Base-by-base conservation (phyloP, 2,113 vertebrate genomes). In the Prionailurus bengalensis region DNA sequence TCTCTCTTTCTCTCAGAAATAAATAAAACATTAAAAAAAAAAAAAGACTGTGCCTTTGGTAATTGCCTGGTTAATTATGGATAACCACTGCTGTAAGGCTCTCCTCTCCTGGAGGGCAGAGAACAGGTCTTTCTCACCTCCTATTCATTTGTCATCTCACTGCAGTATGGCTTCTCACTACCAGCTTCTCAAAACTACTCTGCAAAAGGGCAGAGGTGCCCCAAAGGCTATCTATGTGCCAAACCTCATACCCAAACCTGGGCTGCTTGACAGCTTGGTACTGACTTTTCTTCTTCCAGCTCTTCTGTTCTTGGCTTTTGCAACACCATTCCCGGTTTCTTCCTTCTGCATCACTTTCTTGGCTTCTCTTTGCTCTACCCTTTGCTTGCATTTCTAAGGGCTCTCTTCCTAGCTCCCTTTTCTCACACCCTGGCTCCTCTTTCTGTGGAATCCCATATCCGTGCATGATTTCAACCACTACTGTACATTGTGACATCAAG, bases 211-310 rank as follows among this genome's bases (percentile, higher is more conserved):
- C 68, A 45, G 31, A 68, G 13, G 3, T 19, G 45, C 70, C 7
- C 93, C 1, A 2, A 33, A 33, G n/a, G 1, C 29, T 1, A 15
- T 51, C 21, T 25, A 31, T 4, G 55, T 31, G 31, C 63, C 70
- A 31, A 33, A 25, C 9, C 15, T 11, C 4, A 4, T 8, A 27
- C 33, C 39, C 0, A 4, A 11, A 25, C 58, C 27, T 23, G 4
- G 0, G 16, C 4, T n/a, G 3, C 13, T 5, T 33, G 21, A 45
- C 15, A 36, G 8, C n/a, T 19, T 1, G 2, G 27, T 25, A 33
- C 9, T 29, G 1, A 36, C 14, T 80, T 29, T 42, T 45, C 79
- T 21, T 48, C 17, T 21, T 13, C 8, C 0, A 9, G 14, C 31
- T 51, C 25, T 90, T 31, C 2, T 45, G 79, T 84, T 33, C 55